Evolutionary conservation across 1,140 invertebrate species (phyloP).

Genomic region (Megalopta genalis): DNA sequence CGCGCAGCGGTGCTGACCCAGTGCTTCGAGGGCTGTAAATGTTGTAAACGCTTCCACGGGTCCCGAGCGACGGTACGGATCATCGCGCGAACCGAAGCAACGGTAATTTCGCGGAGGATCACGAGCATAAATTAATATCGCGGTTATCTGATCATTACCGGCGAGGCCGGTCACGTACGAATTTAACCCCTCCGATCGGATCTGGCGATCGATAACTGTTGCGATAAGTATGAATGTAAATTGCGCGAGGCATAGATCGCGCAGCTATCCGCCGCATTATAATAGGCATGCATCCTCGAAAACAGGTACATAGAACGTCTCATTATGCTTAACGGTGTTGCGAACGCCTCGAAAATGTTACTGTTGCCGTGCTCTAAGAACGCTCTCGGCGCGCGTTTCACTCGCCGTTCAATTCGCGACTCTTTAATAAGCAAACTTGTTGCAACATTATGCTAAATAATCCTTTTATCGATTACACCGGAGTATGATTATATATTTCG

Average conservation of each 20-base stretch:
- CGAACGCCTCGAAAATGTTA: no score
- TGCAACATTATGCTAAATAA: no score
- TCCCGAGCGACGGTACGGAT: slow-evolving; percentile 36
- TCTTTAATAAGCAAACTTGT: no score
- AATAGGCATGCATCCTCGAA: slow-evolving; percentile 2
- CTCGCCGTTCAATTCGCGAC: not conserved
- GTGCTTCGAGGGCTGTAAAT: slow-evolving; percentile 61
- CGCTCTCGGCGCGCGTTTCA: not conserved
- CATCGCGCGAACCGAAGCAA: slow-evolving; percentile 54
- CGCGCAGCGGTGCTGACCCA: slow-evolving; percentile 65
- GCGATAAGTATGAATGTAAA: slow-evolving; percentile 46
- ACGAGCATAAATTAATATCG: slow-evolving; percentile 50
- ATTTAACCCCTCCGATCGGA: slow-evolving; percentile 39
- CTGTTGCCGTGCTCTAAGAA: not conserved
- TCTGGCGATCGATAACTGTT: slow-evolving; percentile 39
- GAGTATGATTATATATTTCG: no score
- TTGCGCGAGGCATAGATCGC: not conserved
- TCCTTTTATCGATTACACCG: no score
- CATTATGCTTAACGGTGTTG: slow-evolving; percentile 20
- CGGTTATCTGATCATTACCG: slow-evolving; percentile 41
- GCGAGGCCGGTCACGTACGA: slow-evolving; percentile 34
- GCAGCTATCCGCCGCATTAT: slow-evolving; percentile 26
- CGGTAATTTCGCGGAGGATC: slow-evolving; percentile 41
- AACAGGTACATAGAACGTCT: slow-evolving; percentile 3
- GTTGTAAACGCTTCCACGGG: slow-evolving; percentile 42